Percentiles rank a stretch among this genome's conserved stretches.
Evolutionary conservation across 2,113 vertebrate species (phyloP).

Genomic region (Hydrolagus affinis): DNA sequence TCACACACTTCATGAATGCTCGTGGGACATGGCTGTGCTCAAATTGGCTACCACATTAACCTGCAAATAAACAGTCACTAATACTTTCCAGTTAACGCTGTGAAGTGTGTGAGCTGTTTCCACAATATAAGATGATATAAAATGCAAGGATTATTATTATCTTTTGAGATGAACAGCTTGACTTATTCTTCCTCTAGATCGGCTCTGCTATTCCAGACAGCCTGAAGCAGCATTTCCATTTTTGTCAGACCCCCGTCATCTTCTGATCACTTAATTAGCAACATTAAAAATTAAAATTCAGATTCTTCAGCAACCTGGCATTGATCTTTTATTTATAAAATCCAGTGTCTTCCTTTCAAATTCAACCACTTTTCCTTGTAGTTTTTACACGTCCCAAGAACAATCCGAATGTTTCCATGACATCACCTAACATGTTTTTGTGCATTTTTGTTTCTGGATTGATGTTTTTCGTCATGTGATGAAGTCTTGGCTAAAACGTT

Average conservation of each 20-base stretch:
- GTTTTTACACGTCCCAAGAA: background rate
- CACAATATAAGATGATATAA: too few relatives aligned
- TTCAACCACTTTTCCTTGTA: background rate
- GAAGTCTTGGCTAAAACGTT: background rate
- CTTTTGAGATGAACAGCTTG: background rate
- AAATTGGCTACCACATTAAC: too few relatives aligned
- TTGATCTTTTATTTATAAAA: slow-evolving; percentile 26
- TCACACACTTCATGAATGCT: too few relatives aligned
- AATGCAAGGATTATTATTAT: too few relatives aligned
- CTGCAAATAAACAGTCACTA: too few relatives aligned
- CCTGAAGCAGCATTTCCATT: background rate
- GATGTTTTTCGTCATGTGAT: background rate
- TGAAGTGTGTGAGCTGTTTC: too few relatives aligned
- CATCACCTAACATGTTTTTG: background rate
- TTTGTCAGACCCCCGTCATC: background rate
- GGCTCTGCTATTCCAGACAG: background rate
- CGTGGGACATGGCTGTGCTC: too few relatives aligned
- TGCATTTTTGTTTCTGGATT: background rate
- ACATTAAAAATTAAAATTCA: slow-evolving; percentile 16
- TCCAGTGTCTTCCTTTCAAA: background rate
- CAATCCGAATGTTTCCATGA: background rate
- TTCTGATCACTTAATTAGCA: slow-evolving; percentile 14
- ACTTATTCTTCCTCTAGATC: background rate
- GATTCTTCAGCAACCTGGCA: background rate
- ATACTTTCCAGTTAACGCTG: too few relatives aligned